Conservation (phyloP, 2,113 vertebrate species). For the Dipodomys spectabilis region DNA sequence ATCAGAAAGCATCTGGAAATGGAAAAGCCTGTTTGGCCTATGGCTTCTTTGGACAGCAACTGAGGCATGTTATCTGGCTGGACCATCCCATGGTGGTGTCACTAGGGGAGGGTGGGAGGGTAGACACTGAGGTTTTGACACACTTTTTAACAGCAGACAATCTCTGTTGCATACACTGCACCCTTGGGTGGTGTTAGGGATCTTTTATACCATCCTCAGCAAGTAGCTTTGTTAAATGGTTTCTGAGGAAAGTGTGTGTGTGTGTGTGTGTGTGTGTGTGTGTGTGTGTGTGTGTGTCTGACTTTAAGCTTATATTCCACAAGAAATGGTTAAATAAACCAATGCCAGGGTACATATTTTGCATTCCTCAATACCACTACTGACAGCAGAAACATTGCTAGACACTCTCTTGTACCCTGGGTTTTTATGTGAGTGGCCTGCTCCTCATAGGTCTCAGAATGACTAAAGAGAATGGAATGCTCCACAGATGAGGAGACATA, state of each 20-base stretch:
- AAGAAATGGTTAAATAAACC: slow-evolving; percentile 14
- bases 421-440: slow-evolving; percentile 30
- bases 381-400: slow-evolving; percentile 65
- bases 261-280: no score
- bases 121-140: slow-evolving; percentile 55
- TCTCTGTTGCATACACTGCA: background rate
- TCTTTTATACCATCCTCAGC: background rate
- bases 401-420: slow-evolving; percentile 43
- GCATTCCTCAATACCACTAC: slow-evolving; percentile 33
- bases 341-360: background rate
- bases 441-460: slow-evolving; percentile 18
- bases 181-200: accelerated
- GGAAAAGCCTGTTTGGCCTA: slow-evolving; percentile 84
- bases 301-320: background rate
- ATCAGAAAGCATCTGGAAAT: slow-evolving; percentile 88
- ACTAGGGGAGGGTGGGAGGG: background rate
- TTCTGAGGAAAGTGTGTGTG: background rate
- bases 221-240: background rate
- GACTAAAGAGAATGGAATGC: slow-evolving; percentile 57
- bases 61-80: slow-evolving; percentile 82
- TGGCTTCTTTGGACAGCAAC: slow-evolving; percentile 77
- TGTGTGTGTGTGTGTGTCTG: background rate
- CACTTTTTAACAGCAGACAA: slow-evolving; percentile 44
- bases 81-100: slow-evolving; percentile 70
- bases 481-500: slow-evolving; percentile 22